A percentile compares a stretch with the other conserved stretches of the same genome.
These are phyloP conservation scores for Phylloscopus collybita DNA, from an alignment of 2,797 vertebrate species.

Conservation along the genomic window DNA sequence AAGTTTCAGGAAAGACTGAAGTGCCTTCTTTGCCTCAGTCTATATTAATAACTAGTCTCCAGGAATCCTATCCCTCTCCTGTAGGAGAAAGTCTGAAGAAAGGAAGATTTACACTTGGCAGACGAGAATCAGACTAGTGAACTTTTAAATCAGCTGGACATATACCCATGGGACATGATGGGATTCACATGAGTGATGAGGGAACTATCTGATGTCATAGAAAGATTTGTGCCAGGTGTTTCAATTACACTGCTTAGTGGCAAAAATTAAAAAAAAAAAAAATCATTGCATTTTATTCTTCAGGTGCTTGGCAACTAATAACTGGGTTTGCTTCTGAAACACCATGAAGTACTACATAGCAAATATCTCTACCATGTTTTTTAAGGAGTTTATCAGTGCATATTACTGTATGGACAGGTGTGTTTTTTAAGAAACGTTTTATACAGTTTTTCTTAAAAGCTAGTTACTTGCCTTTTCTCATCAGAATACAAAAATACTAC, in stretches of 20 bases:
- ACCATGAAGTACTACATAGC: not conserved
- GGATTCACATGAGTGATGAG: not conserved
- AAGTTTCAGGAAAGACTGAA: not conserved
- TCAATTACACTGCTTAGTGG: not conserved
- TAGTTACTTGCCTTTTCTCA: not conserved
- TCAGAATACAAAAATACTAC: not conserved
- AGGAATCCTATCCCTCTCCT: not conserved
- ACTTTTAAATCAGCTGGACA: not conserved
- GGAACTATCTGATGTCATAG: not conserved
- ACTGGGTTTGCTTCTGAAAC: not conserved
- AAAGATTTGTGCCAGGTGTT: not conserved
- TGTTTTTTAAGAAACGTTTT: not conserved
- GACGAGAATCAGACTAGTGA: accelerated
- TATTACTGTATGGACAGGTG: not conserved
- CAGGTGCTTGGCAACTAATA: not conserved
- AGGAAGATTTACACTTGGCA: not conserved
- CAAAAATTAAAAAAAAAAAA: not conserved
- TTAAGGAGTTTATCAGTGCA: not conserved
- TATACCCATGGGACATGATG: not conserved
- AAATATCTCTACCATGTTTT: not conserved
- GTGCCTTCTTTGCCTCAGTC: not conserved
- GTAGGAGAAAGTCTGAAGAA: not conserved
- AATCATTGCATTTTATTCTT: not conserved
- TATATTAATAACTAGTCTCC: not conserved
- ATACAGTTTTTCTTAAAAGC: not conserved